Evolutionary conservation across 2,888 invertebrate genomes (phyloP).

Genomic region (Meteorus colon): DNA sequence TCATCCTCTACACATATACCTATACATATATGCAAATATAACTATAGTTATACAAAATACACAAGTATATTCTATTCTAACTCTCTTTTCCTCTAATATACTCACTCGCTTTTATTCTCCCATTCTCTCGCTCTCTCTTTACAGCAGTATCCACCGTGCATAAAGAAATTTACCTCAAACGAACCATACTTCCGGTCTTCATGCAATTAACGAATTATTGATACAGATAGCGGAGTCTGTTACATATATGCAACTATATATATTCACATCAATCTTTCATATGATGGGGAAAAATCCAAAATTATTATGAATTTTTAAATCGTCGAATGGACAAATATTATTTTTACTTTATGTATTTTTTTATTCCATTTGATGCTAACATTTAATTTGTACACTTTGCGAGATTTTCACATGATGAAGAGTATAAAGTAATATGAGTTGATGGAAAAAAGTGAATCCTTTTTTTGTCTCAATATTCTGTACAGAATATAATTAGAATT

Average conservation of each 20-base stretch:
- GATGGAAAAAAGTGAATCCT: neutral
- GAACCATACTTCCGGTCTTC: slow-evolving; percentile 39
- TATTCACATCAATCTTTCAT: no score
- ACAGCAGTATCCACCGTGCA: neutral
- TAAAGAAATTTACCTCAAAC: slow-evolving; percentile 35
- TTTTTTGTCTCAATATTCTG: neutral
- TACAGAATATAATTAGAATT: slow-evolving; percentile 34
- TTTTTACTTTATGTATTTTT: slow-evolving; percentile 9
- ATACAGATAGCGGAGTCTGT: slow-evolving; percentile 26
- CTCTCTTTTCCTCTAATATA: slow-evolving; percentile 37
- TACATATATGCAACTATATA: neutral
- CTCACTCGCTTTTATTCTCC: slow-evolving; percentile 23
- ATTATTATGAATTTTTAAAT: no score
- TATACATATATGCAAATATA: slow-evolving; percentile 5
- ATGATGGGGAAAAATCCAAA: no score
- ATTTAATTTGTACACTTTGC: neutral
- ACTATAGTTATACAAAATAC: slow-evolving; percentile 11
- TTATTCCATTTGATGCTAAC: neutral
- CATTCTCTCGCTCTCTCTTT: neutral
- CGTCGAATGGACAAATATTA: neutral
- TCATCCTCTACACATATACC: neutral
- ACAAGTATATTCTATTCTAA: slow-evolving; percentile 12
- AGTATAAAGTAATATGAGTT: neutral
- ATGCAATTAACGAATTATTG: slow-evolving; percentile 45
- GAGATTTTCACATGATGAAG: neutral